Evolutionary conservation across 1,140 invertebrate genomes (phyloP), one percentile per base, ranked within the genome.

Genomic region (Rhagoletis zephyria): DNA sequence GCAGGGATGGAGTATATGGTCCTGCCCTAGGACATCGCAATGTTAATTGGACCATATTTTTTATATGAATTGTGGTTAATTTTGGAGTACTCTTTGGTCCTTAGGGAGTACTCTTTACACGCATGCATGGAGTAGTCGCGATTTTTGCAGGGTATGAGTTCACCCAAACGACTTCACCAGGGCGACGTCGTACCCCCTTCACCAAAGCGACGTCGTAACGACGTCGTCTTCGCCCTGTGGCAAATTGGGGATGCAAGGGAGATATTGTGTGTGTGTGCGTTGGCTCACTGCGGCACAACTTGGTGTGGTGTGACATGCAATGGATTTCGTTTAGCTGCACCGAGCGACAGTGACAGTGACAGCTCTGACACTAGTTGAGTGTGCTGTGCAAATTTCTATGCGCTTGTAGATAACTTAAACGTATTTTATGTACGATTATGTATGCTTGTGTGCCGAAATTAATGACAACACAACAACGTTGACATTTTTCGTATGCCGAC

Each of bases 311-410:
- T 65, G 63, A 51, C 59, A 86, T 63, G 85, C 59, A 86, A 86
- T 81, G 74, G 74, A 81, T 81, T 81, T 42, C 74, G 74, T 81
- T 81, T 42, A 56, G 74, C 74, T 81, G 48, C 48, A 56, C n/a
- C 56, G 74, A 81, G 48, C 56, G 74, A 81, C 74, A 81, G 74
- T 56, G 74, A 81, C 74, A 81, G 74, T 30, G 74, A 81, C 74
- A 81, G 74, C 74, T 81, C 74, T 81, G 74, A 56, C 74, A 81
- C 74, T 81, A 81, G 74, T 81, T 81, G 74, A 81, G 74, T 81
- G 48, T 81, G 74, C 48, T 81, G 74, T 81, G 74, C 74, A 81
- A 81, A 81, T 81, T 81, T 81, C 74, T 81, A 81, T 56, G 48
- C 74, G 45, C 74, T 81, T 81, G 74, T 4, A 81, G 74, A 30